phyloP scores from a whole-genome alignment of 2,797 vertebrate genomes.

The Clarias platycephalus region DNA sequence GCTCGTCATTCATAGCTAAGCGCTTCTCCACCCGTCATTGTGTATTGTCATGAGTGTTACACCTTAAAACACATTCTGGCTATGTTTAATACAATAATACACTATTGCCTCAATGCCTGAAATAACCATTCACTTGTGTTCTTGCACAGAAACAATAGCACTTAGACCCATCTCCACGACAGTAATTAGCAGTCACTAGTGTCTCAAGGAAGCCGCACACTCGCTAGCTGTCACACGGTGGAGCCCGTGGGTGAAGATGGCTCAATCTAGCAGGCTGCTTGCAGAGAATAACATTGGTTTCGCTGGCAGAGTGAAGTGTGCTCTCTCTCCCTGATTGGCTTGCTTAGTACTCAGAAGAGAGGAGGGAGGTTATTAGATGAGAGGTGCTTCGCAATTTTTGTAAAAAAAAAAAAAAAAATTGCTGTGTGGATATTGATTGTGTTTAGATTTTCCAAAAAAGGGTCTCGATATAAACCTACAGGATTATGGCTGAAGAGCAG shows the following conservation, averaged over 20 bases:
- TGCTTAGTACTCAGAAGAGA: constrained; percentile 48
- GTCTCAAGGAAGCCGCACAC: constrained; percentile 44
- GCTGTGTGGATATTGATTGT: constrained; percentile 38
- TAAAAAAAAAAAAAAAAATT: not conserved
- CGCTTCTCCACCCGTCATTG: not conserved
- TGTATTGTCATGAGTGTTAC: constrained; percentile 52
- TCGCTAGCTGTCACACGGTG: constrained; percentile 49
- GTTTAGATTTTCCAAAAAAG: constrained; percentile 59
- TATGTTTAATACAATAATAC: constrained; percentile 67
- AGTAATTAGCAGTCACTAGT: constrained; percentile 48
- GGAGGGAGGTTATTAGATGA: constrained; percentile 48
- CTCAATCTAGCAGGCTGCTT: constrained; percentile 56
- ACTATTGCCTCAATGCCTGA: constrained; percentile 57
- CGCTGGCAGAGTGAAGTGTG: constrained; percentile 59
- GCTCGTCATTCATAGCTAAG: not conserved
- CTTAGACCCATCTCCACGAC: constrained; percentile 42
- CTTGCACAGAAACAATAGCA: constrained; percentile 64
- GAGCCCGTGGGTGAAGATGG: constrained; percentile 47
- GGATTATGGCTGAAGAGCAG: constrained; percentile 64
- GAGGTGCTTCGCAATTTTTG: not conserved
- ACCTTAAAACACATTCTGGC: constrained; percentile 70
- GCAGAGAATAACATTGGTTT: constrained; percentile 49
- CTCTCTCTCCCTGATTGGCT: constrained; percentile 56
- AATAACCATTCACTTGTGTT: constrained; percentile 57
- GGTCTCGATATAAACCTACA: constrained; percentile 67